Evolutionary conservation across 2,113 vertebrate species (phyloP).

Genomic region (Amblyornis subalaris): DNA sequence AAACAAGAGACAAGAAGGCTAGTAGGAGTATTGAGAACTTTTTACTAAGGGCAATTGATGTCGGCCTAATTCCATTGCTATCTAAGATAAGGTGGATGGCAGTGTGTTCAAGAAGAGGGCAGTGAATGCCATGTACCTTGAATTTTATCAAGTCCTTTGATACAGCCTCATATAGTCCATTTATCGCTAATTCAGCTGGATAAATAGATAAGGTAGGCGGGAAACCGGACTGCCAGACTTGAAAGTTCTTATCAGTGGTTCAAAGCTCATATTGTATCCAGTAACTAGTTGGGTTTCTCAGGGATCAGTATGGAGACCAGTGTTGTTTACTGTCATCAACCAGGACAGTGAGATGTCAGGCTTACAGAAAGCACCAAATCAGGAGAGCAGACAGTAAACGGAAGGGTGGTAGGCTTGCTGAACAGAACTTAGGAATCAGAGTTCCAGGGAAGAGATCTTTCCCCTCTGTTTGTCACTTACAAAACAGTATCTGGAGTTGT

Average conservation of each 20-base stretch:
- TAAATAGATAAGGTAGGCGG: neutral
- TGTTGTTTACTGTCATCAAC: neutral
- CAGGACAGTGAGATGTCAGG: neutral
- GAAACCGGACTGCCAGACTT: neutral
- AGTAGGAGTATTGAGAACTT: neutral
- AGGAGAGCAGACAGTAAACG: neutral
- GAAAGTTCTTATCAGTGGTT: neutral
- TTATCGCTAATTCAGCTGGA: neutral
- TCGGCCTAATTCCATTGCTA: neutral
- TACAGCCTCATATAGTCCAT: neutral
- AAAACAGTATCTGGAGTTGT: neutral
- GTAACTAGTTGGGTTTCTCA: neutral
- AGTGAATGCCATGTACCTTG: neutral
- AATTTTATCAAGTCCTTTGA: neutral
- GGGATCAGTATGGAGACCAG: fast-evolving
- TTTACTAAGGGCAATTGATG: neutral
- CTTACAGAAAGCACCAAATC: neutral
- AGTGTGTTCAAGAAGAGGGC: neutral
- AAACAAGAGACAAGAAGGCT: neutral
- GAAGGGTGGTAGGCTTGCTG: neutral
- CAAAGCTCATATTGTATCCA: neutral
- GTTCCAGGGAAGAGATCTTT: neutral
- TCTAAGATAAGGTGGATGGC: neutral
- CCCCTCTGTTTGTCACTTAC: neutral
- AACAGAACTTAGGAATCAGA: neutral